Base-by-base conservation (phyloP, 2,797 vertebrate genomes). In the Brotula barbata region DNA sequence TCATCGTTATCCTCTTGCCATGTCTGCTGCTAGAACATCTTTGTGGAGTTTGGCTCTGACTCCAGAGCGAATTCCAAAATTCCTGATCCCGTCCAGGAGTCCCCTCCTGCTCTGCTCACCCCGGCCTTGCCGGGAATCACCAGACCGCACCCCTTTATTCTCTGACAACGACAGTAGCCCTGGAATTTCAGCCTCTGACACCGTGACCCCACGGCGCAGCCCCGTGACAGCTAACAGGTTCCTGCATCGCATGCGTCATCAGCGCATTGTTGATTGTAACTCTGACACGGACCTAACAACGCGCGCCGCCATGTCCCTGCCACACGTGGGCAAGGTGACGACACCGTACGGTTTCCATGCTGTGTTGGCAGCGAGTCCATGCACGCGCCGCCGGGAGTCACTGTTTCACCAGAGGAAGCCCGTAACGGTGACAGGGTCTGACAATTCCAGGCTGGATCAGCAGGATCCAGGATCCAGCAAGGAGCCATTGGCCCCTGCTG, bases 311-410 rank as follows among this genome's bases (percentile, higher is more conserved):
- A 81, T 88, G 88, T 90, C 89, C 0, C 65, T 90, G 55, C 43
- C 69, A 0, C 90, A 91, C 12, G 77, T 90, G 14, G 54, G 23
- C 1, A 90, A 88, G 54, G 68, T 89, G 55, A 85, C 77, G 14
- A 90, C 90, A 0, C 79, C 91, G 0, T 89, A 89, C 1, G 88
- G 91, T 1, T 91, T 93, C 67, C 14, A 74, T 0, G 78, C 46
- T 0, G 83, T 83, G 7, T 58, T 92, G 16, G 84, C 87, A 0
- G 68, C 70, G 10, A 90, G 85, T 36, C 90, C 91, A 0, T 73
- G 62, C 45, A 87, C 87, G 0, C 67, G 40, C 9, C 77, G 86
- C 1, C 63, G 90, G 14, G 90, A 92, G 61, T 92, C 91, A 0
- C 64, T 91, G 12, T 93, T 92, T 44, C 89, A 89, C 37, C 49